Evolutionary conservation across 2,888 invertebrate genomes (phyloP).

Genomic region (Lissocephala sabroskyi): DNA sequence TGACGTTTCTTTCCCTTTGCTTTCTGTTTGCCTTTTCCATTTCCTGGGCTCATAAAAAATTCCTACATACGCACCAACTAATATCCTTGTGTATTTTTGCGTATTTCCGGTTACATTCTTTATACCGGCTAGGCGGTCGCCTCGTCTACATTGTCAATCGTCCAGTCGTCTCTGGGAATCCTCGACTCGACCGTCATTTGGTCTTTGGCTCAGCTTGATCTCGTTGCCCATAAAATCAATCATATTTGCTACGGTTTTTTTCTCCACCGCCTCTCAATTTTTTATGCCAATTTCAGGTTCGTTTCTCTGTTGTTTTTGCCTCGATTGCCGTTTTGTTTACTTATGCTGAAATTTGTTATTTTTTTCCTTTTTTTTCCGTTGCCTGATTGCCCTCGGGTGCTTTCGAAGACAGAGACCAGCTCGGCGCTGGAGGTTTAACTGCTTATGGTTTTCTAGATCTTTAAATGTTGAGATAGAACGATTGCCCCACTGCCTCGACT

Average conservation of each 20-base stretch:
- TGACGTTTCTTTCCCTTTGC: constrained; percentile 7
- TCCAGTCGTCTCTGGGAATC: not conserved
- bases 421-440: not conserved
- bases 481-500: constrained; percentile 2
- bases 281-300: too few relatives aligned
- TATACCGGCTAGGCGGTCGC: not conserved
- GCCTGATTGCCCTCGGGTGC: too few relatives aligned
- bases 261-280: too few relatives aligned
- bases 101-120: constrained; percentile 42
- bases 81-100: constrained; percentile 50
- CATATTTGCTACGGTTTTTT: constrained; percentile 41
- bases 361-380: not conserved
- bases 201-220: constrained; percentile 33
- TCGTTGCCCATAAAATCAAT: constrained; percentile 65
- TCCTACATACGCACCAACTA: constrained; percentile 26
- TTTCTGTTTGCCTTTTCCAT: constrained; percentile 16
- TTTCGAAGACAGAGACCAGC: too few relatives aligned
- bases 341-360: constrained; percentile 43
- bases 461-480: too few relatives aligned
- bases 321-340: constrained; percentile 25
- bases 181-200: constrained; percentile 23
- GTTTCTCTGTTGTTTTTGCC: constrained; percentile 1
- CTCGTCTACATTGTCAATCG: constrained; percentile 4
- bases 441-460: not conserved
- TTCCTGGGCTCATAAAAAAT: constrained; percentile 7